A percentile compares a stretch with the other conserved stretches of the same genome.
Conservation (phyloP, 2,113 vertebrate genomes). For the Osmerus eperlanus region DNA sequence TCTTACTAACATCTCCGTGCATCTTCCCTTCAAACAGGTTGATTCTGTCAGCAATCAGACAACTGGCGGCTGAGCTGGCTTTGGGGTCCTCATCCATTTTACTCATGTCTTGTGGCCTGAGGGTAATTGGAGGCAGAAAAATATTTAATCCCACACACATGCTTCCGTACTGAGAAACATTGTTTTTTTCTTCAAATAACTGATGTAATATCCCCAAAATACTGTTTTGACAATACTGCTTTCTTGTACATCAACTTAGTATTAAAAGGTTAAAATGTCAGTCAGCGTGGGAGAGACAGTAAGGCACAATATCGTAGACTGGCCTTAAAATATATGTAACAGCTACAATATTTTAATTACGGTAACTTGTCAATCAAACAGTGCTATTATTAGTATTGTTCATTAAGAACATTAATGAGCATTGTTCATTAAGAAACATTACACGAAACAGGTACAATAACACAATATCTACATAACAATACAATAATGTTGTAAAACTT, state of each 20-base stretch:
- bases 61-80: background rate
- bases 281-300: background rate
- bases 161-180: background rate
- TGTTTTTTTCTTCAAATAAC: conserved; percentile 20
- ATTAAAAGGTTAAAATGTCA: background rate
- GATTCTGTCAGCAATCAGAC: conserved; percentile 63
- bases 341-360: too few relatives aligned
- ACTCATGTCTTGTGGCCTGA: conserved; percentile 46
- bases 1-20: background rate
- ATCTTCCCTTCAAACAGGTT: conserved; percentile 57
- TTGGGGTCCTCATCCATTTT: conserved; percentile 36
- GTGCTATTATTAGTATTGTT: too few relatives aligned
- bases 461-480: background rate
- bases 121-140: background rate
- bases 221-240: background rate
- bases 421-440: background rate
- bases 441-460: background rate
- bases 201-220: too few relatives aligned
- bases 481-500: conserved; percentile 9
- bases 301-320: too few relatives aligned
- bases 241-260: background rate
- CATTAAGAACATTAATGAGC: too few relatives aligned
- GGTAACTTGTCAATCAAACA: too few relatives aligned
- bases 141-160: conserved; percentile 9
- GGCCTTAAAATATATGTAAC: too few relatives aligned